Evolutionary conservation across 2,888 invertebrate species (phyloP), one percentile per base, ranked within the genome.

Genomic region (Ectemnius continuus): DNA sequence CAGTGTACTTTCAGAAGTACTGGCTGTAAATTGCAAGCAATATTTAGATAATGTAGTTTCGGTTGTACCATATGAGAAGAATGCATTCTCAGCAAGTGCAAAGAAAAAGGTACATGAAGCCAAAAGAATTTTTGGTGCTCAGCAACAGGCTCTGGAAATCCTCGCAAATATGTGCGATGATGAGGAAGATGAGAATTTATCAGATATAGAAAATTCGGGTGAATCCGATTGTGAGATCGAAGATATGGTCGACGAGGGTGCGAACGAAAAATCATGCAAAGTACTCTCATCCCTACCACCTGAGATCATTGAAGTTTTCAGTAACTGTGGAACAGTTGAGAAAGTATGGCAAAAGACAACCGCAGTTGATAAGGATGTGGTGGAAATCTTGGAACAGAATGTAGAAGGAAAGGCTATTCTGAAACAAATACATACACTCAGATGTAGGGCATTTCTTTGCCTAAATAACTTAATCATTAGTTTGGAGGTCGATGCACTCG

Each of bases 91-190:
- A 3, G 91, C 91, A 60, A 88, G 89, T 2, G 87, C 93, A 14
- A 92, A 93, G 26, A 92, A 91, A 65, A 92, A 93, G 65, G 84
- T 94, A 3, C 91, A 92, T 73, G 91, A 92, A 61, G 89, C 93
- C 1, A 91, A 91, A 74, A 92, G 93, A 81, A 91, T 95, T 73
- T 85, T 95, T n/a, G 93, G 93, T 78, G 94, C 94, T 0, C 95
- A 95, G 86, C 93, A 94, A 82, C 93, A 93, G 86, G 93, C 94
- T 0, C 91, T 95, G 58, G 95, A 96, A 91, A 94, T 95, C 75
- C 90, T 95, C 69, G 94, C 95, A 26, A 96, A 96, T 89, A 91
- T 95, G 65, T 94, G 95, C 85, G 91, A 92, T 85, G 94, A 94
- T 87, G 67, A 80, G 16, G 86, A 85, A 8, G 76, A 76, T 67